phyloP scores from a whole-genome alignment of 2,888 invertebrate genomes.

The Pasiphila rectangulata region DNA sequence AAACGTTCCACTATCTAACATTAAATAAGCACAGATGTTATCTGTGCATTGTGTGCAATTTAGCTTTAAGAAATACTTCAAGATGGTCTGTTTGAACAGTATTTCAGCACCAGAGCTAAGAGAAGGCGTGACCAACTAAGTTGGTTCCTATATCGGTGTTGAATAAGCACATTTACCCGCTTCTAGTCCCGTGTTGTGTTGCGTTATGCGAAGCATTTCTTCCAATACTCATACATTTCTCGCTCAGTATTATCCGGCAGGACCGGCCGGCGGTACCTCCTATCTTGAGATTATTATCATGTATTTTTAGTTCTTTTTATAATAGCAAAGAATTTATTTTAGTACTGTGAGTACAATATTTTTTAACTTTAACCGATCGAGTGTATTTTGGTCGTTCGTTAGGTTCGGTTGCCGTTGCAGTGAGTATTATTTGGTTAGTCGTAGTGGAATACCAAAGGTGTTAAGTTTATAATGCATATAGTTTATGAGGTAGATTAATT shows the following conservation, averaged over 20 bases:
- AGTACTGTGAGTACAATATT: conserved; percentile 34
- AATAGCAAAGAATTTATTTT: conserved; percentile 22
- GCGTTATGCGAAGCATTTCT: conserved; percentile 38
- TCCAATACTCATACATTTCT: conserved; percentile 53
- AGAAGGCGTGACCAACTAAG: conserved; percentile 5
- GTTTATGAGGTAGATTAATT: conserved; percentile 26
- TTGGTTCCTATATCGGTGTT: conserved; percentile 22
- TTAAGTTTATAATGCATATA: conserved; percentile 46
- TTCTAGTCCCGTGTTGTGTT: conserved; percentile 62
- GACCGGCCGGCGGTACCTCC: conserved; percentile 16
- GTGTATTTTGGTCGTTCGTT: conserved; percentile 13
- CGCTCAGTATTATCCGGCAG: conserved; percentile 35
- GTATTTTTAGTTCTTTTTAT: conserved; percentile 23
- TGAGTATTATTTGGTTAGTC: conserved; percentile 51
- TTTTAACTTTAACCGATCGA: conserved; percentile 18
- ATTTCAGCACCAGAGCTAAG: conserved; percentile 2
- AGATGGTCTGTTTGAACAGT: neutral
- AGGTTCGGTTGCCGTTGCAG: conserved; percentile 18
- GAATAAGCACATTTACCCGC: conserved; percentile 34
- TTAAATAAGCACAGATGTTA: no score
- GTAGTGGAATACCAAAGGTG: conserved; percentile 56
- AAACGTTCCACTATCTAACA: no score
- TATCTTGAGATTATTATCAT: conserved; percentile 33
- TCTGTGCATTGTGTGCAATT: no score
- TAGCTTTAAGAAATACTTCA: no score